Evolutionary conservation across 2,113 vertebrate species (phyloP), one percentile per base, ranked within the genome.

Genomic region (Passerina amoena): DNA sequence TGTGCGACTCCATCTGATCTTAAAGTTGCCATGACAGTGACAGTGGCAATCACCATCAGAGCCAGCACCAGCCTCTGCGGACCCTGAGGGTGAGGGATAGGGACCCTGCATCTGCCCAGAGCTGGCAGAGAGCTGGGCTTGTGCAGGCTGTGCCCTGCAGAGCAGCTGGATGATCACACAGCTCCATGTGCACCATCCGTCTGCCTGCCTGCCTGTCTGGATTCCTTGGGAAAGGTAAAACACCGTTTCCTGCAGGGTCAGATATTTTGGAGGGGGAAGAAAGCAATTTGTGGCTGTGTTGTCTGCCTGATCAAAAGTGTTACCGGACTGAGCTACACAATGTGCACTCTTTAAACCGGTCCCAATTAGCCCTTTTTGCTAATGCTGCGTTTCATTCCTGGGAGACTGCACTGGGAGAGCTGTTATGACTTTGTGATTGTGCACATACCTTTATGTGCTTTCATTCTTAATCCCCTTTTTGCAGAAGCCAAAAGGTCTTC

Each of bases 401-500:
- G 94, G 97, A 97, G 96, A 96, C 97, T 96, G 96, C 96, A 90
- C 96, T 97, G 42, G 45, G 94, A 94, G 97, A 93, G 94, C 94
- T 97, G 96, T 97, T 97, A 96, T 96, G 97, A 97, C 96, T 96
- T 94, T 89, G 95, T 96, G 97, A 97, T 97, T 97, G 94, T 97
- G 97, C 96, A 96, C 97, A 97, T 96, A 97, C 97, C 96, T 97
- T 97, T 97, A 97, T 97, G 93, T 88, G 95, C 97, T 96, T 97
- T 97, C 97, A 96, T 96, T 97, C 96, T 89, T 97, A 97, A 97
- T 97, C 97, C 97, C 96, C 94, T 97, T 96, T 96, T 96, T 96
- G 96, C 95, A 96, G 97, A 97, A 97, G 97, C 97, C 97, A 97
- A 97, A 97, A 97, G 97, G 97, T 97, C 97, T 97, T 95, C 92